Evolutionary conservation across 64 coral and sea anemone species (phyloP), one percentile per base, ranked within the genome.

Genomic region (Trachythela sp.): DNA sequence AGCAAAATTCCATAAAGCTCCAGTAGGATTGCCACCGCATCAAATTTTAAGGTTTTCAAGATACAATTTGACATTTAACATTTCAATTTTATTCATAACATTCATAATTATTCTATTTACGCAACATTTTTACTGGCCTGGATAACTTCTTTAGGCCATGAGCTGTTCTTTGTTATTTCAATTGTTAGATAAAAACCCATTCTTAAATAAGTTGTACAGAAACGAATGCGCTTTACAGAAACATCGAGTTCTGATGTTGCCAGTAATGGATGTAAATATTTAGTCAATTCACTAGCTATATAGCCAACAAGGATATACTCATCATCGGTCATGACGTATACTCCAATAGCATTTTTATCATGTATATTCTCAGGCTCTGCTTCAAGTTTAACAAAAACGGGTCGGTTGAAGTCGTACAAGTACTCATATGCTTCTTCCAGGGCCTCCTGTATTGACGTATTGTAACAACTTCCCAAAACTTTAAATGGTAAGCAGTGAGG

Each of bases 121-220:
- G 48, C 83, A 33, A 85, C 92, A 48, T 48, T 90, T 27, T 39
- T 87, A 50, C 59, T 77, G 54, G 88, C 92, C 67, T 24, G 20
- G 8, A 94, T 34, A 31, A 90, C 92, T 68, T 56, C 40, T 1
- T 80, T 34, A 36, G 36, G 54, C 88, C 89, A 94, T 29, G 87
- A 14, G 1, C 92, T 88, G 31, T 88, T 84, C 43, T 22, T 88
- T 24, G 92, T 84, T 30, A 94, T 90, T 17, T 87, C 15, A 34
- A 94, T 24, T 48, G 92, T 94, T 13, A 94, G 18, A 43, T 91
- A 95, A 83, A 67, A 95, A 18, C 94, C 94, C 60, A 90, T 51
- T 31, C 56, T 40, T 32, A 85, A 39, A 64, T 42, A 95, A 13
- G 76, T 88, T 48, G 88, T 85, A 20, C 86, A n/a, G 49, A 88